Percentiles rank a stretch among this genome's conserved stretches.
Evolutionary conservation across 2,888 invertebrate species (phyloP).

Genomic region (Bimastos eiseni): DNA sequence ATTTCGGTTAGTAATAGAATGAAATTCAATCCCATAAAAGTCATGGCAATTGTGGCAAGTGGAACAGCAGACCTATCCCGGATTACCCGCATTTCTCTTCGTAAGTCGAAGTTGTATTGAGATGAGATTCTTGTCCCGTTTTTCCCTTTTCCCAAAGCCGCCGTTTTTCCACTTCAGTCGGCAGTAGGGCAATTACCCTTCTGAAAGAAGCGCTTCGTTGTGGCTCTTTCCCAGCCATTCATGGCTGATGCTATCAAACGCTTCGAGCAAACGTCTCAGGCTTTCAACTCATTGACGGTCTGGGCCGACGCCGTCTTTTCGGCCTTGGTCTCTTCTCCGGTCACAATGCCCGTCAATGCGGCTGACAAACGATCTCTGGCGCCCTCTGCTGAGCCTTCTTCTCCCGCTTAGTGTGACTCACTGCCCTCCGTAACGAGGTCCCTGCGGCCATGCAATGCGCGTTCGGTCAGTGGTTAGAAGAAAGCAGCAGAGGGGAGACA

Average conservation of each 20-base stretch:
- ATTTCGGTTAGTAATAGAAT: too few relatives aligned
- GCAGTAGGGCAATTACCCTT: neutral
- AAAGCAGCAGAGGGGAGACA: neutral
- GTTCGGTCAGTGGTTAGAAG: neutral
- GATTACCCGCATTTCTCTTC: neutral
- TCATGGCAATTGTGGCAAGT: neutral
- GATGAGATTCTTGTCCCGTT: neutral
- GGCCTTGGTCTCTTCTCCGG: neutral
- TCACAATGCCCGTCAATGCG: neutral
- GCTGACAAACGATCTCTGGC: neutral
- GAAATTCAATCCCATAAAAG: too few relatives aligned
- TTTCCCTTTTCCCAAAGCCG: neutral
- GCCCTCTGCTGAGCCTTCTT: neutral
- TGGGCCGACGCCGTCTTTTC: neutral
- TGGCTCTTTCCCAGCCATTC: neutral
- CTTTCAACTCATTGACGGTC: neutral
- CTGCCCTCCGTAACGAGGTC: neutral
- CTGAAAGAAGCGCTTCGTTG: neutral
- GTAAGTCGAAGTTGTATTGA: neutral
- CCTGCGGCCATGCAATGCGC: neutral
- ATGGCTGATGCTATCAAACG: neutral
- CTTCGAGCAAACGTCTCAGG: neutral
- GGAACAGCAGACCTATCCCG: neutral
- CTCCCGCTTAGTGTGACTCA: neutral
- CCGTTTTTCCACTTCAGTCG: neutral